Conservation (phyloP, 64 coral and sea anemone genomes). For the Exaiptasia diaphana region DNA sequence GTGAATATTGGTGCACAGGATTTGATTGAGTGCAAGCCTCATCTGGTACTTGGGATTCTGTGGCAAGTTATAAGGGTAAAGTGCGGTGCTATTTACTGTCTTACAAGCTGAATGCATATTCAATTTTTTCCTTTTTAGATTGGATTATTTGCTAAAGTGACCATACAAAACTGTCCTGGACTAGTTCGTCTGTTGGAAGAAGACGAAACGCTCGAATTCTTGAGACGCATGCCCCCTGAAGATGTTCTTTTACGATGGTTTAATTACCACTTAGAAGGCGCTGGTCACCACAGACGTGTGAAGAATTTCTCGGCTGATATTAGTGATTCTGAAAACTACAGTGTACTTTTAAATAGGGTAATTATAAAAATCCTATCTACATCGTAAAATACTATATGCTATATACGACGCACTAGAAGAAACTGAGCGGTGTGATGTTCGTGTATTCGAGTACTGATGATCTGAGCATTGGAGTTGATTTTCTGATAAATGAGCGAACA, state of each 20-base stretch:
- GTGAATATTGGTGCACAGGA: slow-evolving; percentile 96
- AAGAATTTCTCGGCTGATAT: slow-evolving; percentile 80
- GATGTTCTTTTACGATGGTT: slow-evolving; percentile 87
- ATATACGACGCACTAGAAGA: too few relatives aligned
- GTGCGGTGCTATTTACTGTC: neutral
- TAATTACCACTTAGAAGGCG: slow-evolving; percentile 82
- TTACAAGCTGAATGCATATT: neutral
- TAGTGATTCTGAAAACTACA: slow-evolving; percentile 81
- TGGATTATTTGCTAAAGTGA: slow-evolving; percentile 78
- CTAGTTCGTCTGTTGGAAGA: slow-evolving; percentile 72
- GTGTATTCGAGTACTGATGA: too few relatives aligned
- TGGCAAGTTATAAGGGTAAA: slow-evolving; percentile 99
- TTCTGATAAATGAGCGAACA: too few relatives aligned
- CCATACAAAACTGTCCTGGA: slow-evolving; percentile 75
- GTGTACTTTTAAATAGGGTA: slow-evolving; percentile 84
- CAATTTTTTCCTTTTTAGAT: slow-evolving; percentile 67
- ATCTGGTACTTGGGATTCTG: slow-evolving; percentile 86
- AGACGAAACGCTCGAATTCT: slow-evolving; percentile 66
- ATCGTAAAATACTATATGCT: neutral
- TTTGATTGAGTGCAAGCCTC: slow-evolving; percentile 85
- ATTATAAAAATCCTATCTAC: neutral
- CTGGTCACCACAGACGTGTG: slow-evolving; percentile 70
- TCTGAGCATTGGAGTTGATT: too few relatives aligned
- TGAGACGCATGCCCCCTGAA: slow-evolving; percentile 75
- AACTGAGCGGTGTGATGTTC: too few relatives aligned